Percentiles rank a stretch among this genome's conserved stretches.
These are phyloP conservation scores for roundworm (Caenorhabditis elegans) DNA, from an alignment of 1,140 invertebrate genomes.

Conservation along the genomic window WBcel235 BX284603.4:11306501-11307000, in stretches of 20 bases:
- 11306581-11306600: too few species aligned
- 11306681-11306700: too few species aligned
- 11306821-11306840: neutral
- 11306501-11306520: too few species aligned
- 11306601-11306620: too few species aligned
- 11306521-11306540: too few species aligned
- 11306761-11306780: neutral
- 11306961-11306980: neutral
- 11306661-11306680: too few species aligned
- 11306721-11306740: too few species aligned
- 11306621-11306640: too few species aligned
- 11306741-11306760: neutral
- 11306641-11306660: too few species aligned
- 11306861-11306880: neutral
- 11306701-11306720: neutral
- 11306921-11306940: conserved; percentile 28
- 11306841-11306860: neutral
- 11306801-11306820: neutral
- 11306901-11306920: neutral
- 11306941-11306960: conserved; percentile 26
- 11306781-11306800: neutral
- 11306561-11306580: too few species aligned
- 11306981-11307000: conserved; percentile 44
- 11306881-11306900: conserved; percentile 50
- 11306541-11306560: too few species aligned